Conservation (phyloP, 64 coral and sea anemone species). For the Montipora efflorescens region DNA sequence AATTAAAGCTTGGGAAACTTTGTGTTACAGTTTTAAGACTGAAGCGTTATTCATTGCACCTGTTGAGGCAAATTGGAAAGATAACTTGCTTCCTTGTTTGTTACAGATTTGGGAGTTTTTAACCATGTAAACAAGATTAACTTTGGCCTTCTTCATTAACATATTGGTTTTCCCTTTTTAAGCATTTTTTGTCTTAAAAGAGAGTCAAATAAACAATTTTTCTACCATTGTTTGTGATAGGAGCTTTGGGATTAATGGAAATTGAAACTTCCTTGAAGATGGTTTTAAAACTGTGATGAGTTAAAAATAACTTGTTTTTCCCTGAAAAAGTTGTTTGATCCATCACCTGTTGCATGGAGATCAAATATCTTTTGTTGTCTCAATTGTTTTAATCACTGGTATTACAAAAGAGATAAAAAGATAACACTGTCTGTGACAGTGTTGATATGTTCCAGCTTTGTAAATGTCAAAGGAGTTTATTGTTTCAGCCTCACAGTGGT, state of each 20-base stretch:
- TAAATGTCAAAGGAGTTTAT: constrained; percentile 4
- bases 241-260: background rate
- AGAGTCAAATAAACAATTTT: background rate
- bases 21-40: background rate
- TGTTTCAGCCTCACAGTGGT: background rate
- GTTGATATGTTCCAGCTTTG: constrained; percentile 5
- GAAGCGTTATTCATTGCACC: background rate
- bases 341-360: background rate
- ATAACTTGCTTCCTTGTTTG: background rate
- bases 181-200: background rate
- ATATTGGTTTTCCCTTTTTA: background rate
- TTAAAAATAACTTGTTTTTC: background rate
- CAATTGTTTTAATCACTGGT: background rate
- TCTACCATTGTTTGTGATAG: background rate
- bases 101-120: background rate
- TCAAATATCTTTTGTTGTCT: constrained; percentile 47
- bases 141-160: background rate
- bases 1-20: background rate
- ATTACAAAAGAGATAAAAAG: constrained; percentile 36
- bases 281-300: background rate
- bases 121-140: background rate
- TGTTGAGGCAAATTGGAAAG: background rate
- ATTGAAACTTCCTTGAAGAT: background rate
- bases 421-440: constrained; percentile 24
- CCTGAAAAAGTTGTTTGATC: background rate